phyloP scores from a whole-genome alignment of 2,888 invertebrate genomes.

The Dryobota labecula region DNA sequence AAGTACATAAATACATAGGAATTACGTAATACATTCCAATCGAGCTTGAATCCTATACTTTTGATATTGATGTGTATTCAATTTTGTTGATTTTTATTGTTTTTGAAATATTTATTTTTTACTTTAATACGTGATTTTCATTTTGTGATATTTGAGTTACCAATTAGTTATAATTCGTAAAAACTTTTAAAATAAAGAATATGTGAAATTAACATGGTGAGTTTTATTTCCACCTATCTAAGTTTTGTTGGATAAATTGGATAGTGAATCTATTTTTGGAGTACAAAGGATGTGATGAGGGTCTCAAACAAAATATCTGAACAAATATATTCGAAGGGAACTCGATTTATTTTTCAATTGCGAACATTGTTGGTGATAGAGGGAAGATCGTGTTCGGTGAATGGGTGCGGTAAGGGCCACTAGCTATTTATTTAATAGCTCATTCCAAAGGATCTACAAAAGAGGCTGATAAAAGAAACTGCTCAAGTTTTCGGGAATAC shows the following conservation, averaged over 20 bases:
- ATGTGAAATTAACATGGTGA: conserved; percentile 49
- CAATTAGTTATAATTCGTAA: conserved; percentile 60
- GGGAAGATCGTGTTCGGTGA: conserved; percentile 70
- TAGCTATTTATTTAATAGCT: conserved; percentile 77
- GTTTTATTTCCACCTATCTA: conserved; percentile 57
- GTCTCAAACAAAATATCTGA: conserved; percentile 53
- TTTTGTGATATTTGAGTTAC: conserved; percentile 78
- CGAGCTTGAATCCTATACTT: conserved; percentile 78
- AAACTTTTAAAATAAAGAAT: conserved; percentile 67
- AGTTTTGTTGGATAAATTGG: conserved; percentile 18
- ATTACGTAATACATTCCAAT: conserved; percentile 70
- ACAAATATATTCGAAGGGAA: conserved; percentile 57
- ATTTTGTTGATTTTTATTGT: conserved; percentile 64
- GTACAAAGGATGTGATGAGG: conserved; percentile 52
- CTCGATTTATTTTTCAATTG: conserved; percentile 68
- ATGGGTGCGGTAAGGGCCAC: conserved; percentile 66
- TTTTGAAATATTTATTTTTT: conserved; percentile 63
- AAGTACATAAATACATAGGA: conserved; percentile 61
- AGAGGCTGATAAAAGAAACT: conserved; percentile 71
- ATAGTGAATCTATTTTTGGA: conserved; percentile 32
- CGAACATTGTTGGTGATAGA: conserved; percentile 58
- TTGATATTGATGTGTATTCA: conserved; percentile 68
- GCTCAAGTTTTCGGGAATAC: conserved; percentile 68
- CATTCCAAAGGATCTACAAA: conserved; percentile 71
- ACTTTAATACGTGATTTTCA: conserved; percentile 68